A percentile compares a stretch with the other conserved stretches of the same genome.
Evolutionary conservation across 2,113 vertebrate species (phyloP).

Genomic region (Atrichornis clamosus): DNA sequence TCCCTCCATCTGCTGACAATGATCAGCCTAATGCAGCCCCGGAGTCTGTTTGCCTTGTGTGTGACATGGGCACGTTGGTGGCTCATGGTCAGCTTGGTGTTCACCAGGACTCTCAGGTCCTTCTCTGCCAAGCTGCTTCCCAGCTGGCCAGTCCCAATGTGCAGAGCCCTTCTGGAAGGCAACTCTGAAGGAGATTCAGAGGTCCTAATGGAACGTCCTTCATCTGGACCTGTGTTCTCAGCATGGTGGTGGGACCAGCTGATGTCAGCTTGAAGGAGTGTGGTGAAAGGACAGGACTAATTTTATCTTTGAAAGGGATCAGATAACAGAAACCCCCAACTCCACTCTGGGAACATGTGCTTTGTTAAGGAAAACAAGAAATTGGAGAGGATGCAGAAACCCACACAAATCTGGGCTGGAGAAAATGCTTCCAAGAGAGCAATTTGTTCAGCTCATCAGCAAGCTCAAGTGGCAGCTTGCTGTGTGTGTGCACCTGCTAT

Average conservation of each 20-base stretch:
- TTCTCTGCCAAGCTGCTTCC: neutral
- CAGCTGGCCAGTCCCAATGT: neutral
- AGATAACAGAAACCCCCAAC: neutral
- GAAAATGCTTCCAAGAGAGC: neutral
- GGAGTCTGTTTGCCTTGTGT: neutral
- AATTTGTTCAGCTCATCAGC: constrained; percentile 20
- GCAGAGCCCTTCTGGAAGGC: neutral
- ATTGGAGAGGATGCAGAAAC: neutral
- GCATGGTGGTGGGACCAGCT: neutral
- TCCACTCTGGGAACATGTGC: neutral
- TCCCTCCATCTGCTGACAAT: neutral
- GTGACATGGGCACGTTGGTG: neutral
- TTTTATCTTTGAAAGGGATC: neutral
- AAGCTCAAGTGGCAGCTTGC: neutral
- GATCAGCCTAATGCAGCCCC: neutral
- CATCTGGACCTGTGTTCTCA: neutral
- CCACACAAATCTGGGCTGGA: neutral
- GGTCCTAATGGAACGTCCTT: neutral
- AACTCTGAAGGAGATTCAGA: neutral
- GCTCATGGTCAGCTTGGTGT: neutral
- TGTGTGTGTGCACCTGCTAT: neutral
- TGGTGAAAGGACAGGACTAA: neutral
- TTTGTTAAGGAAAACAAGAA: neutral
- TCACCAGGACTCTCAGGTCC: neutral
- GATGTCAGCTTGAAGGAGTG: neutral